Conservation (phyloP, 2,888 invertebrate species). For the Microchrysa polita region DNA sequence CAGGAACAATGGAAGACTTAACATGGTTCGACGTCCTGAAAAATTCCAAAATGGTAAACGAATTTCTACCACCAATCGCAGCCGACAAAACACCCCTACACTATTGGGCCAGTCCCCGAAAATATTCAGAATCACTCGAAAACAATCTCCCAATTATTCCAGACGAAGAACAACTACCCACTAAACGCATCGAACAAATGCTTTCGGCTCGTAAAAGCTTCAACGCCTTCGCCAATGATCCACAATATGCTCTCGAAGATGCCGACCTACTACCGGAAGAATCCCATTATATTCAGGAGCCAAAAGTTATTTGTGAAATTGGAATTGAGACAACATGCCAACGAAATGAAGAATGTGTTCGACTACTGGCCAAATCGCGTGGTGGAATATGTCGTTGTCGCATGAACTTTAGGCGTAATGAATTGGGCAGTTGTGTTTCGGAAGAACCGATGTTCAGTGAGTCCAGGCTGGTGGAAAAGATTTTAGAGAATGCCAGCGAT, state of each 20-base stretch:
- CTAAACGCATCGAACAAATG: constrained; percentile 36
- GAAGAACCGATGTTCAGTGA: constrained; percentile 55
- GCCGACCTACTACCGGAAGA: constrained; percentile 24
- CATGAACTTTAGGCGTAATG: constrained; percentile 69
- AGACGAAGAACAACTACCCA: constrained; percentile 46
- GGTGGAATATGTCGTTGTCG: constrained; percentile 79
- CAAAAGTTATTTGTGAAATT: constrained; percentile 70
- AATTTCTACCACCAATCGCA: constrained; percentile 53
- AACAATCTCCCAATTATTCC: constrained; percentile 34
- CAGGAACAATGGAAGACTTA: constrained; percentile 47
- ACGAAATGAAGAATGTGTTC: constrained; percentile 76
- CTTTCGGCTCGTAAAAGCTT: constrained; percentile 20
- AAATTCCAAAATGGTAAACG: constrained; percentile 52
- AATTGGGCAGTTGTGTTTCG: constrained; percentile 62
- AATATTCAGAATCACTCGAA: constrained; percentile 51
- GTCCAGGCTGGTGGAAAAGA: constrained; percentile 53
- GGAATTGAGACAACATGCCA: constrained; percentile 69
- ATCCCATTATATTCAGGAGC: constrained; percentile 61
- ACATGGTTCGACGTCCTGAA: constrained; percentile 60
- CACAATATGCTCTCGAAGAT: constrained; percentile 30
- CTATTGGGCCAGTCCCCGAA: constrained; percentile 60
- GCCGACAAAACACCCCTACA: constrained; percentile 52
- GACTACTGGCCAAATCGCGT: constrained; percentile 67
- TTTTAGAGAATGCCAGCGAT: constrained; percentile 52
- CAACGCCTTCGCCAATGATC: constrained; percentile 29